Base-by-base conservation (phyloP, 2,113 vertebrate species). In the Poeciliopsis occidentalis region DNA sequence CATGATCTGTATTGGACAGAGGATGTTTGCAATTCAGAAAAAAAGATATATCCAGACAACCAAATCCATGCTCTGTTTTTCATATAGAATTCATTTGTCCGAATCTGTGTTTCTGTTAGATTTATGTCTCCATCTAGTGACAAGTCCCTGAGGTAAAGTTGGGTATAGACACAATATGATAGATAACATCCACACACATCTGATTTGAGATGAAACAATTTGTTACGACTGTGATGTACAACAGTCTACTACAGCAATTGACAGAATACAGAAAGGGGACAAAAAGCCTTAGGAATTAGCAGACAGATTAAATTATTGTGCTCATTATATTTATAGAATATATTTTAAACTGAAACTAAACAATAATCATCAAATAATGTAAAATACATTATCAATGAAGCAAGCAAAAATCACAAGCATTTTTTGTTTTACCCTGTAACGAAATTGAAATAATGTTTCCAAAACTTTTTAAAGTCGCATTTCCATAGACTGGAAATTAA, bases 91-190 rank as follows among this genome's bases (percentile, higher is more conserved):
- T 60, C 29, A 73, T 57, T 57, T 79, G 64, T 84, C 4, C 29
- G 70, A 64, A 86, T 79, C 29, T 80, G 54, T 57, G 68, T 71
- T 68, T 79, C 62, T 80, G 86, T 86, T 88, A 90, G 88, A 94
- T 91, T 82, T 88, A 93, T 92, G 85, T 93, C 88, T 93, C 92
- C 91, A 92, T 92, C 87, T 93, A 91, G 88, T 92, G 91, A 91
- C 90, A 89, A 83, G 66, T 87, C 76, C 84, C 84, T 62, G 73
- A 82, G 86, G 89, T 80, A 79, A 84, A 62, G 30, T 75, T 12
- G 54, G n/a, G 67, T 47, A 78, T 57, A 76, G 67, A 73, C 54
- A 54, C 34, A 67, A 32, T 77, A 51, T 60, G 63, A 69, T 64
- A 74, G 69, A 87, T 75, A 81, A 69, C 62, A 60, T 57, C 44